These are phyloP conservation scores for Pontoporia blainvillei DNA, from an alignment of 2,113 vertebrate genomes.

Conservation along the genomic window DNA sequence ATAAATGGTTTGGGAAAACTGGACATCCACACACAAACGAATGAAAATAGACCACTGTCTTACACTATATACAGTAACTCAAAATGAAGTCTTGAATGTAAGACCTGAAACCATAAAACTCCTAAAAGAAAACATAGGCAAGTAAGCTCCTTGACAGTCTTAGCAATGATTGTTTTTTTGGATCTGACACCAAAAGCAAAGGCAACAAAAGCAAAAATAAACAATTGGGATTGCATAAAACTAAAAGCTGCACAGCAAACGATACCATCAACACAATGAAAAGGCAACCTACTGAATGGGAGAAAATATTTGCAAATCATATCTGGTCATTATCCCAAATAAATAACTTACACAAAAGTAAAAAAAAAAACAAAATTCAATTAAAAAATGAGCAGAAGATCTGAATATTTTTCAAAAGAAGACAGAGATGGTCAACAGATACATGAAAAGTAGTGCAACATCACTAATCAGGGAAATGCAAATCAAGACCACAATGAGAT, in stretches of 20 bases:
- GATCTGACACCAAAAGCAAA: background rate
- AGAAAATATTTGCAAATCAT: background rate
- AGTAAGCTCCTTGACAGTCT: background rate
- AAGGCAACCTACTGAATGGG: background rate
- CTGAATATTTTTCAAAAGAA: background rate
- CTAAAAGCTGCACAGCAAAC: background rate
- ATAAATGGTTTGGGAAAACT: background rate
- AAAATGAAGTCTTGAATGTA: background rate
- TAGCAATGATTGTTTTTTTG: background rate
- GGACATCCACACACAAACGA: background rate
- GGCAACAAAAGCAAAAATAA: background rate
- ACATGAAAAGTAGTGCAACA: background rate
- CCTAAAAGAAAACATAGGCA: background rate
- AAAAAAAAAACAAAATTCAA: background rate
- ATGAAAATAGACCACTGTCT: background rate
- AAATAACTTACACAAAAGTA: background rate
- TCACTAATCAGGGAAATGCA: background rate
- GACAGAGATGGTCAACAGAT: background rate
- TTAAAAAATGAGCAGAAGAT: background rate
- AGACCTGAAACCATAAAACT: background rate
- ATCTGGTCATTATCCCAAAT: background rate
- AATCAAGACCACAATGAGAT: background rate
- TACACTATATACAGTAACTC: background rate
- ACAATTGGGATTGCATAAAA: background rate
- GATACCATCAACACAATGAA: background rate